Evolutionary conservation across 1,140 invertebrate genomes (phyloP).

Genomic region (Spodoptera litura): DNA sequence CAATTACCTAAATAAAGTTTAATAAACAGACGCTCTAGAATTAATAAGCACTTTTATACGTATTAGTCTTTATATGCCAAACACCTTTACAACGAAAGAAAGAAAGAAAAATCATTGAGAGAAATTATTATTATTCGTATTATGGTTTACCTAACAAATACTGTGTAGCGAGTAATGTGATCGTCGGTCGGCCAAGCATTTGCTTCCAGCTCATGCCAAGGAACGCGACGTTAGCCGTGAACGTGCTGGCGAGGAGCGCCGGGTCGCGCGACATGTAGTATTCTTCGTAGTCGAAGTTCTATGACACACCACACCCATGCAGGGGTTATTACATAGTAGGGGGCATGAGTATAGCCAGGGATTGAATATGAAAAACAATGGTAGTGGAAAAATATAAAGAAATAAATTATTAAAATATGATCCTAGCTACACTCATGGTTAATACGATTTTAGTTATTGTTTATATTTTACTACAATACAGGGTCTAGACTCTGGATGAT

Average conservation of each 20-base stretch:
- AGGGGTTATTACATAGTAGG: slow-evolving; percentile 43
- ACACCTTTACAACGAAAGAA: slow-evolving; percentile 4
- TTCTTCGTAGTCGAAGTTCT: slow-evolving; percentile 97
- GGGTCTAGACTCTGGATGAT: too few relatives aligned
- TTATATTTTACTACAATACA: too few relatives aligned
- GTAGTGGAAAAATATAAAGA: too few relatives aligned
- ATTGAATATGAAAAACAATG: neutral
- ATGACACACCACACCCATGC: slow-evolving; percentile 77
- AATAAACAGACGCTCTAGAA: too few relatives aligned
- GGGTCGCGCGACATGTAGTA: slow-evolving; percentile 97
- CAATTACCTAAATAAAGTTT: too few relatives aligned
- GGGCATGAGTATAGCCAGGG: slow-evolving; percentile 1
- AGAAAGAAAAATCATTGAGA: slow-evolving; percentile 6
- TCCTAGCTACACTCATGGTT: neutral
- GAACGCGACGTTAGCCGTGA: slow-evolving; percentile 95
- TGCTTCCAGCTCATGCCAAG: slow-evolving; percentile 97
- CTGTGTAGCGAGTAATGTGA: slow-evolving; percentile 93
- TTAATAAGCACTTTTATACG: too few relatives aligned
- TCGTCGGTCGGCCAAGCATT: slow-evolving; percentile 95
- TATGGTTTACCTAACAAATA: slow-evolving; percentile 94
- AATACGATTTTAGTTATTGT: neutral
- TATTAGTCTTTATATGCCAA: neutral
- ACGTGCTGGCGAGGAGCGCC: slow-evolving; percentile 94
- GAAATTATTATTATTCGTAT: slow-evolving; percentile 53
- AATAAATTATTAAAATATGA: too few relatives aligned